Base-by-base conservation (phyloP, 2,113 vertebrate species). In the Cacatua alba region DNA sequence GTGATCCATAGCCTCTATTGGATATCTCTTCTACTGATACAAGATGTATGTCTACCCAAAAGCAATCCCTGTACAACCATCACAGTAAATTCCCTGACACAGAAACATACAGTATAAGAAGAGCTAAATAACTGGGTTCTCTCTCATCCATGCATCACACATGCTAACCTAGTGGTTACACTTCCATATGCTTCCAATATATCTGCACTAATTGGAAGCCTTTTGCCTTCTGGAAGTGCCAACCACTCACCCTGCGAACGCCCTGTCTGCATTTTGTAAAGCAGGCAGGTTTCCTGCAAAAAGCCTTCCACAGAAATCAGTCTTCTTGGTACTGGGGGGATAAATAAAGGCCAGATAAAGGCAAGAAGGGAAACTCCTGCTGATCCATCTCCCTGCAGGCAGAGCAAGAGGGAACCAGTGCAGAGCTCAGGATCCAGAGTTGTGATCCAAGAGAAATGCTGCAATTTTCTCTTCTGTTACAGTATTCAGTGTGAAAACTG, bases 101-200 rank as follows among this genome's bases (percentile, higher is more conserved):
- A 2, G 68, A 0, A 9, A 17, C 13, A 4, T 0, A 0, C 7
- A 8, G 62, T 4, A 44, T 4, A 31, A 31, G n/a, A 69, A 86
- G 2, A 33, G 65, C 62, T 49, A 0, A 68, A 11, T 48, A 21
- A 53, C 67, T 13, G 0, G 60, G 72, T 37, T 9, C 1, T 1
- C 37, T 24, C 52, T 29, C 1, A 3, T 0, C 75, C 83, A 51
- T 49, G 62, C 71, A 48, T 82, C 90, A 72, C 3, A 8, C 15
- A 0, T 1, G 4, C 60, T 39, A 35, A 52, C 10, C 1, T 0
- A 51, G 76, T 31, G 4, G 39, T 17, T 29, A 2, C 1, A 1
- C n/a, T 49, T 44, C 11, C 49, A 57, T 4, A 41, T 3, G 0
- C 70, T 75, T 49, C 75, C 51, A 49, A 4, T 21, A 1, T 8